Base-by-base conservation (phyloP, 2,113 vertebrate species). In the Thymallus thymallus region DNA sequence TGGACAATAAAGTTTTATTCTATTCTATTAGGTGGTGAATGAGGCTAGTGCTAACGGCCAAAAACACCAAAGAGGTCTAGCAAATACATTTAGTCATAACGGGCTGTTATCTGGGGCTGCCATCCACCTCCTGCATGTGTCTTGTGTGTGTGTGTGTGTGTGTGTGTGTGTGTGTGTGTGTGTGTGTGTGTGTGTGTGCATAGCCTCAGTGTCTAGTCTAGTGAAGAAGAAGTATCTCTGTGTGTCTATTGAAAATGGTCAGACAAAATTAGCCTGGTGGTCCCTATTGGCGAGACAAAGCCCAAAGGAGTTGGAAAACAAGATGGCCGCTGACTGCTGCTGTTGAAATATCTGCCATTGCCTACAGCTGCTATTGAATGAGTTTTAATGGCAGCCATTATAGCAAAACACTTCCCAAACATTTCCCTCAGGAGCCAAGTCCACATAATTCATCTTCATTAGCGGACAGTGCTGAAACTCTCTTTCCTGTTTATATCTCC, bases 391-490 rank as follows among this genome's bases (percentile, higher is more conserved):
- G 26, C 0, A 13, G 58, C 69, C 45, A 65, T 69, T 68, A 6
- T 69, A 81, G 70, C 73, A 55, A 68, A 78, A 45, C 62, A 46
- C 71, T 45, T 22, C n/a, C 18, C 41, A 29, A 6, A 4, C 24
- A 78, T 9, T 76, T 23, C 32, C 60, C 69, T 55, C 5, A 5
- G 48, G 63, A 63, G 66, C 26, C 73, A 10, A 48, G 71, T 4
- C 45, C 18, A 24, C 24, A 60, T 73, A 4, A 46, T 55, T 82
- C 70, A 24, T 81, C 62, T 56, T 84, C 70, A 62, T 87, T 75
- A 75, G 58, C 63, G 35, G 35, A 41, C 35, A 46, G n/a, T 48
- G 65, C 63, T 71, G 68, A 75, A 75, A 65, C 10, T 41, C 7
- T 41, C 35, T 41, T 41, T 41, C 35, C 35, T 41, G 9, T 41